Percentiles rank a stretch among this genome's conserved stretches.
Evolutionary conservation across 2,113 vertebrate species (phyloP).

Genomic region (Pelmatolapia mariae): DNA sequence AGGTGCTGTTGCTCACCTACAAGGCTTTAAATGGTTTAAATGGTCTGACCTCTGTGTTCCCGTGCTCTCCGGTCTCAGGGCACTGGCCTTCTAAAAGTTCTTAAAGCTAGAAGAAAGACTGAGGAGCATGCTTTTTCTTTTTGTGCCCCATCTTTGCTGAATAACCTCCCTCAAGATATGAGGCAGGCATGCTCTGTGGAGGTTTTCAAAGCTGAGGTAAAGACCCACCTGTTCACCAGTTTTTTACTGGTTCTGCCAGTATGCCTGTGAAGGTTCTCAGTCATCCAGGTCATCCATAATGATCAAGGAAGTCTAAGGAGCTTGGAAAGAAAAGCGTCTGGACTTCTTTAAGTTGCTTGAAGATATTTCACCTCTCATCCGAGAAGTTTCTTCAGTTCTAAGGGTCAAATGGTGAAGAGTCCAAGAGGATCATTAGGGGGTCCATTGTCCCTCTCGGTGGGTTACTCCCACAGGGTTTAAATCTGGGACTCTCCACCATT

Average conservation of each 20-base stretch:
- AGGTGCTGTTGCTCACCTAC: background rate
- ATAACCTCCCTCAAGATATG: background rate
- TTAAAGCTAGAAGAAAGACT: background rate
- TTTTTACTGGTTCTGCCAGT: background rate
- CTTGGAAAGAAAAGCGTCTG: background rate
- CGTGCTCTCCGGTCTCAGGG: background rate
- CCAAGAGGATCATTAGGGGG: background rate
- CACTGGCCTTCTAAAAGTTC: background rate
- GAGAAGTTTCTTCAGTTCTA: background rate
- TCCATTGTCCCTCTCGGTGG: rapidly evolving
- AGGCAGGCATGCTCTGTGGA: background rate
- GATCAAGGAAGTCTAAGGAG: background rate
- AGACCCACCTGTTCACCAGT: background rate
- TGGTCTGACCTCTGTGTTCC: background rate
- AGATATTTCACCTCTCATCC: rapidly evolving
- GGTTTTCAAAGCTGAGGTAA: background rate
- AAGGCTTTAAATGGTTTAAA: background rate
- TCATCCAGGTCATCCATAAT: background rate
- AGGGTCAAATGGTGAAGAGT: background rate
- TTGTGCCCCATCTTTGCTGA: background rate
- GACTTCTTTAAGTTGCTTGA: background rate
- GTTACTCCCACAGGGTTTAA: rapidly evolving
- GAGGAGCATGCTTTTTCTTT: background rate
- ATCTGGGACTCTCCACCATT: background rate
- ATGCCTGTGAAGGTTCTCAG: background rate